phyloP scores from a whole-genome alignment of 1,140 invertebrate species.

The Manduca sexta region DNA sequence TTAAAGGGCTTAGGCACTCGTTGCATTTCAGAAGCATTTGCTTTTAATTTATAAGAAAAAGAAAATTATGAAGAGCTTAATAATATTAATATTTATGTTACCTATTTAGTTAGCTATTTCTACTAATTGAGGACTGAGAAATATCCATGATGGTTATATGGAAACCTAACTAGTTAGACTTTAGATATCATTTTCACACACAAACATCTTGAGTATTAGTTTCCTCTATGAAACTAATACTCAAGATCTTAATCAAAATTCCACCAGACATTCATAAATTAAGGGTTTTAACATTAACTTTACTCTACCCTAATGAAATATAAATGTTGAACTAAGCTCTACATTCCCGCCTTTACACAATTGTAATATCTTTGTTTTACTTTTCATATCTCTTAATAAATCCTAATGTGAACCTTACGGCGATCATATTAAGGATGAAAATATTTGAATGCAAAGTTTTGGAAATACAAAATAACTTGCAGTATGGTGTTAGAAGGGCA shows the following conservation, averaged over 20 bases:
- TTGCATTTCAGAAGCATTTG: no score
- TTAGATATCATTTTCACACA: no score
- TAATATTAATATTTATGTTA: no score
- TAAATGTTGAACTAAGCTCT: conserved; percentile 2
- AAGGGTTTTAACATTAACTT: neutral
- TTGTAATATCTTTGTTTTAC: neutral
- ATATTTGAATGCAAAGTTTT: neutral
- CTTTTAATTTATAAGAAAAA: no score
- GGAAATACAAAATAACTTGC: neutral
- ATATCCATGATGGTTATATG: no score
- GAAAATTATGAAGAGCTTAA: no score
- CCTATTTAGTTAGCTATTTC: no score
- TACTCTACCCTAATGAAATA: conserved; percentile 4
- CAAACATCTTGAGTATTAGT: no score
- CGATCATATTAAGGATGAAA: neutral
- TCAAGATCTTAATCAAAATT: conserved; percentile 3
- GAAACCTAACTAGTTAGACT: no score
- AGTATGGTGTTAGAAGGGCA: neutral
- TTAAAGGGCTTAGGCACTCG: no score
- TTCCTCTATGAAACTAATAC: no score
- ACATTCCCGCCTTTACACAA: neutral
- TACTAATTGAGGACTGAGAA: no score
- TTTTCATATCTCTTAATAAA: neutral
- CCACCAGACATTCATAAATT: conserved; percentile 1
- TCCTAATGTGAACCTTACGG: neutral